A percentile compares a stretch with the other conserved stretches of the same genome.
These are phyloP conservation scores for Glareola pratincola DNA, from an alignment of 2,113 vertebrate species.

Conservation along the genomic window DNA sequence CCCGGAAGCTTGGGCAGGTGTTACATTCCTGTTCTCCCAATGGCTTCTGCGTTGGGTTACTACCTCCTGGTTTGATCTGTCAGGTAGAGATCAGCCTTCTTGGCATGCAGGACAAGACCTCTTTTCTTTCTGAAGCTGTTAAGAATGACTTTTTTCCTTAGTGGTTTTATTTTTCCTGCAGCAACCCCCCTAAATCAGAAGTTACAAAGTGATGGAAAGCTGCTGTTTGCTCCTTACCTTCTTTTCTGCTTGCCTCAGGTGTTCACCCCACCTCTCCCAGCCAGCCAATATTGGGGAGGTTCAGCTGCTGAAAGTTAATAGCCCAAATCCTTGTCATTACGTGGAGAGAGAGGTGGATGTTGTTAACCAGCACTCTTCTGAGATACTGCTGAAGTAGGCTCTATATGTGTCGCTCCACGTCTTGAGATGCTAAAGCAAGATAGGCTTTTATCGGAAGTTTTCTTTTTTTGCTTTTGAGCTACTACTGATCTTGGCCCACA, in stretches of 20 bases:
- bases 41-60: background rate
- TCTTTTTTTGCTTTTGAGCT: background rate
- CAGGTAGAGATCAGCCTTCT: background rate
- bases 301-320: constrained; percentile 10
- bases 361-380: background rate
- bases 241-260: background rate
- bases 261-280: background rate
- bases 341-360: background rate
- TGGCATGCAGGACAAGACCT: background rate
- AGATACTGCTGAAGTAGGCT: background rate
- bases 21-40: background rate
- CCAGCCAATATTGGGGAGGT: background rate
- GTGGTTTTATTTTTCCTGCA: background rate
- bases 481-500: background rate
- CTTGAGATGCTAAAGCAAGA: background rate
- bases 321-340: background rate
- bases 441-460: background rate
- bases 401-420: background rate
- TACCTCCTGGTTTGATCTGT: background rate
- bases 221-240: background rate
- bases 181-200: background rate
- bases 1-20: background rate
- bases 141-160: background rate
- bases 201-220: background rate
- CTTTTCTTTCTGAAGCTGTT: background rate